Conservation (phyloP, 2,113 vertebrate genomes). For the Podarcis muralis region DNA sequence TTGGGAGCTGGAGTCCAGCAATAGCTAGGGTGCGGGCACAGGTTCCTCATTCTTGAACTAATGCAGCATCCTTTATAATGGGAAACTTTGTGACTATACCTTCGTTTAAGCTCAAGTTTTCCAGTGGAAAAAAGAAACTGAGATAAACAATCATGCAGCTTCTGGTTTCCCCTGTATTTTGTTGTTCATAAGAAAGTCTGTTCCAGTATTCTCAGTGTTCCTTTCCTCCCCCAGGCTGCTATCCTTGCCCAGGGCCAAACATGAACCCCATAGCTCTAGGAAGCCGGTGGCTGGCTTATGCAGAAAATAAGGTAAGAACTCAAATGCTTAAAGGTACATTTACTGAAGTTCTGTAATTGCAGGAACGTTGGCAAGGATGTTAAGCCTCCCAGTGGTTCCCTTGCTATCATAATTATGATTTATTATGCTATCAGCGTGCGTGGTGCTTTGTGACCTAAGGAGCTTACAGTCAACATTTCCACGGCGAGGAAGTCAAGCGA, state of each 20-base stretch:
- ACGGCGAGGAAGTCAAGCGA: background rate
- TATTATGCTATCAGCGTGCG: background rate
- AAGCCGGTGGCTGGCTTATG: conserved; percentile 96
- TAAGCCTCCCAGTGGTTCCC: background rate
- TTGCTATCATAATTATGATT: background rate
- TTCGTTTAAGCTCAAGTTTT: too few species aligned
- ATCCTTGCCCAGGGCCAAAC: conserved; percentile 94
- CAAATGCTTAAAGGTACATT: background rate
- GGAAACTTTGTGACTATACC: too few species aligned
- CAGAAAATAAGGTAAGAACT: conserved; percentile 93
- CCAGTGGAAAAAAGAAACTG: background rate
- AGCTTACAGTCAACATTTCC: background rate
- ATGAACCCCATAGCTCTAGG: conserved; percentile 96
- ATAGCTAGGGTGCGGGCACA: too few species aligned
- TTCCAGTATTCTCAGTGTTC: conserved; percentile 59
- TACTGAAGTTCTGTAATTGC: background rate
- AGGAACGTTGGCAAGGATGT: background rate
- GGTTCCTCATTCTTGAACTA: too few species aligned
- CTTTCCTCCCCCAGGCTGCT: conserved; percentile 87
- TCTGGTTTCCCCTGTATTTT: conserved; percentile 58
- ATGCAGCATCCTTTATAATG: too few species aligned
- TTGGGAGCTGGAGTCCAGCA: too few species aligned
- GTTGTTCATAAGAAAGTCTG: conserved; percentile 42
- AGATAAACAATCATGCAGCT: conserved; percentile 31
- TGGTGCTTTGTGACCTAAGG: background rate